Conservation (phyloP, 2,113 vertebrate species). For the Chinchilla lanigera region DNA sequence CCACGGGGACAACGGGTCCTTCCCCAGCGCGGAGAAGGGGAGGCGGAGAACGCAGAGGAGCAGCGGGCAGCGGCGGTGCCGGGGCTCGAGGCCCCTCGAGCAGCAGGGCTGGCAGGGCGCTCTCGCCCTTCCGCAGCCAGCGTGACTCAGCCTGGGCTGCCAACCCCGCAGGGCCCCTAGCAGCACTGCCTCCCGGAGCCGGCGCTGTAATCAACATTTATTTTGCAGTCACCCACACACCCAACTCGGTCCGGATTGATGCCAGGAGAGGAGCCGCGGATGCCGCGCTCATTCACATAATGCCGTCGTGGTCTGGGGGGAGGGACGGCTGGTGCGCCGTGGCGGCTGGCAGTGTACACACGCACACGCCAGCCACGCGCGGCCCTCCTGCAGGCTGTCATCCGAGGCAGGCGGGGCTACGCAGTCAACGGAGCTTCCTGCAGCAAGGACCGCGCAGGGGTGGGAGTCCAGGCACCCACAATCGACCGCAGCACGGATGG, state of each 20-base stretch:
- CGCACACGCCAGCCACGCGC: not conserved
- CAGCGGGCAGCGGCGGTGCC: not conserved
- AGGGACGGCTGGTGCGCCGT: not conserved
- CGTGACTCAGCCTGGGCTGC: not conserved
- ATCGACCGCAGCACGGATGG: not conserved
- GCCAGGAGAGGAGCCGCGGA: conserved; percentile 60
- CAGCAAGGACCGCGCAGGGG: accelerated
- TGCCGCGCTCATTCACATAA: conserved; percentile 55
- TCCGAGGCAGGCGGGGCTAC: accelerated
- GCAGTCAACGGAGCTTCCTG: accelerated
- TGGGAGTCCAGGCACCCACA: accelerated
- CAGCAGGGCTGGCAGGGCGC: not conserved
- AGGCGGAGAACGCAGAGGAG: not conserved
- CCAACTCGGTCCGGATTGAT: conserved; percentile 13
- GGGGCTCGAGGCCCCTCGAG: accelerated
- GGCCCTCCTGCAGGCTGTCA: accelerated
- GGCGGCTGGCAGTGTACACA: not conserved
- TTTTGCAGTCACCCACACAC: conserved; percentile 74
- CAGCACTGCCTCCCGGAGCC: not conserved
- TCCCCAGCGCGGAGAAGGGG: too few species aligned
- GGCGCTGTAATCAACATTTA: conserved; percentile 58
- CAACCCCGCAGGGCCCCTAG: not conserved
- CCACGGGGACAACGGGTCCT: not conserved
- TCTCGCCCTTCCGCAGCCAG: not conserved
- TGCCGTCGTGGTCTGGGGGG: not conserved